These are phyloP conservation scores for Apodemus agrarius DNA, from an alignment of 2,797 vertebrate species.

Conservation along the genomic window DNA sequence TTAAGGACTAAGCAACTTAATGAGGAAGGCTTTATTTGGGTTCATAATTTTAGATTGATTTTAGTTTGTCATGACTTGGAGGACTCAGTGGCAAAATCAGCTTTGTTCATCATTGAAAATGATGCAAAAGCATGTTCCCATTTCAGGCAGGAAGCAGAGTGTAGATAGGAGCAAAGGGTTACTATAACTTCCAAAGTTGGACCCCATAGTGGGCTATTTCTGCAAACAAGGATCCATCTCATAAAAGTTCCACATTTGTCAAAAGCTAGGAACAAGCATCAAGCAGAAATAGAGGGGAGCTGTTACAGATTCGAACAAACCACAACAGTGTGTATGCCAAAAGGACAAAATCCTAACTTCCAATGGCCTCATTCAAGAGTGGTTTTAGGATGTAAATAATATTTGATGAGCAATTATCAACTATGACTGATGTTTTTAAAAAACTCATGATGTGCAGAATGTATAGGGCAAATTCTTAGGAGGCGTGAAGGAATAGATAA, in stretches of 20 bases:
- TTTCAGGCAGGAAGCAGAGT: background rate
- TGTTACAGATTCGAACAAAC: background rate
- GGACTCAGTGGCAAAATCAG: background rate
- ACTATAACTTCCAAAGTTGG: background rate
- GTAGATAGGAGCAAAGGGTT: too few species aligned
- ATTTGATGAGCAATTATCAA: background rate
- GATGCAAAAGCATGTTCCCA: too few species aligned
- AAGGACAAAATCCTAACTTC: background rate
- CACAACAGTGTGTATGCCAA: too few species aligned
- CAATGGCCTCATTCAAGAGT: background rate
- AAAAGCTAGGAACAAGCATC: background rate
- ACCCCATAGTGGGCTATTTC: background rate
- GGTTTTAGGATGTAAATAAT: background rate
- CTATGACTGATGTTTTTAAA: background rate
- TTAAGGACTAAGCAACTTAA: background rate
- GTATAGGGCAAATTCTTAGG: background rate
- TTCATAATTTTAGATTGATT: background rate
- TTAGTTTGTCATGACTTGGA: background rate
- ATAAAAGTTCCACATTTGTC: background rate
- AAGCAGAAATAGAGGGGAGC: rapidly evolving
- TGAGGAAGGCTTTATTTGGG: background rate
- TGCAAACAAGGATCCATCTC: too few species aligned
- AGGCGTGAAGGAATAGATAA: background rate
- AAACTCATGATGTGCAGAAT: background rate
- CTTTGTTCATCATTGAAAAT: background rate